A percentile compares a stretch with the other conserved stretches of the same genome.
phyloP scores from a whole-genome alignment of 1,140 invertebrate species.

The Apis dorsata region DNA sequence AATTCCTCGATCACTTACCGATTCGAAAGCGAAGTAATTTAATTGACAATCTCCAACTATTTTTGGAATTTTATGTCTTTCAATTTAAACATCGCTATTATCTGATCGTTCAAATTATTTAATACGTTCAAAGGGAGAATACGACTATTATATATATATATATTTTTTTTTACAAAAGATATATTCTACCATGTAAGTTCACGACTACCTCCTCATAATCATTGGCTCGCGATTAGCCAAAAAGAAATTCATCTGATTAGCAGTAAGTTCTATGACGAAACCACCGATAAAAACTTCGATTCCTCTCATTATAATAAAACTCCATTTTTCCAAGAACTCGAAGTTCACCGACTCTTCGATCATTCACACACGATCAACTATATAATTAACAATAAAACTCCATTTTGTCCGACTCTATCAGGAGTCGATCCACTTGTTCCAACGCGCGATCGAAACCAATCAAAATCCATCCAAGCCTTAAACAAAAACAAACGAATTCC shows the following conservation, averaged over 20 bases:
- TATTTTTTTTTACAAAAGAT: too few relatives aligned
- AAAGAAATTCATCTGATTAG: background rate
- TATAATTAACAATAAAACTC: background rate
- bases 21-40: background rate
- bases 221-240: background rate
- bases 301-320: background rate
- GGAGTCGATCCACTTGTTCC: too few relatives aligned
- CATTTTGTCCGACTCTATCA: too few relatives aligned
- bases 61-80: background rate
- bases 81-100: background rate
- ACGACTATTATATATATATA: too few relatives aligned
- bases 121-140: too few relatives aligned
- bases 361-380: background rate
- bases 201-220: too few relatives aligned
- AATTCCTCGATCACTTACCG: slow-evolving; percentile 7
- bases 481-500: background rate
- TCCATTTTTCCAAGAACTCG: background rate
- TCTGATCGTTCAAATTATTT: too few relatives aligned
- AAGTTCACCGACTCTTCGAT: background rate
- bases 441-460: too few relatives aligned
- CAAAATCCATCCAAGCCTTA: too few relatives aligned
- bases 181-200: too few relatives aligned
- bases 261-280: background rate
- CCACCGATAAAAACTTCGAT: background rate
- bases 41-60: background rate